Conservation (phyloP, 2,797 vertebrate species). For the Parauchenoglanis punctatus region DNA sequence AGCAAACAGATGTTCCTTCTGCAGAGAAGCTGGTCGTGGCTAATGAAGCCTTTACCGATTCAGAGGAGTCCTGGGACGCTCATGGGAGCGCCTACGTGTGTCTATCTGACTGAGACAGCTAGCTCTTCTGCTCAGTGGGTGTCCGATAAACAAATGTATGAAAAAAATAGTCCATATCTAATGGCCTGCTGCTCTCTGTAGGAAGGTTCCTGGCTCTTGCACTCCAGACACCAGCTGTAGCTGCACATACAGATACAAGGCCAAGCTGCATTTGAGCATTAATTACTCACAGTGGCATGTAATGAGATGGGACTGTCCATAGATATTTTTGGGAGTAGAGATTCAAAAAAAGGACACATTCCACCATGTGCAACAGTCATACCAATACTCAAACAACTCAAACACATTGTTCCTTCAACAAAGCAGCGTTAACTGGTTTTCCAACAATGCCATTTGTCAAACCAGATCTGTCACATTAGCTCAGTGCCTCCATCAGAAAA, state of each 20-base stretch:
- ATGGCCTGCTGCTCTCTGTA: neutral
- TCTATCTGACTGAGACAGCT: slow-evolving; percentile 31
- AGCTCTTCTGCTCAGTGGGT: slow-evolving; percentile 22
- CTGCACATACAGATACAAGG: slow-evolving; percentile 20
- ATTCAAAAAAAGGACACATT: neutral
- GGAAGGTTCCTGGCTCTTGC: slow-evolving; percentile 16
- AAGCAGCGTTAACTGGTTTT: neutral
- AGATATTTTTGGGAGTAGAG: slow-evolving; percentile 4
- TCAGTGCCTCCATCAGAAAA: neutral
- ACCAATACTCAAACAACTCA: neutral
- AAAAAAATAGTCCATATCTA: slow-evolving; percentile 17
- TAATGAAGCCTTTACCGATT: slow-evolving; percentile 82
- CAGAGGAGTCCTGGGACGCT: slow-evolving; percentile 71
- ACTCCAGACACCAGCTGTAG: slow-evolving; percentile 26
- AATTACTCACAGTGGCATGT: slow-evolving; percentile 19
- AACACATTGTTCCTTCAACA: neutral
- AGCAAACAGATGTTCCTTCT: slow-evolving; percentile 82
- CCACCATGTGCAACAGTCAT: neutral
- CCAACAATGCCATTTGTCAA: neutral
- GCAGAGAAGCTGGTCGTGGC: slow-evolving; percentile 72
- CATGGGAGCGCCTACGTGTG: slow-evolving; percentile 46
- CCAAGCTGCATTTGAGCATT: slow-evolving; percentile 12
- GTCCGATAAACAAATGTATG: slow-evolving; percentile 38
- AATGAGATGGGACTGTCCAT: neutral
- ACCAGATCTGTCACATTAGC: neutral